Evolutionary conservation across 2,797 vertebrate genomes (phyloP).

Genomic region (Diceros bicornis): DNA sequence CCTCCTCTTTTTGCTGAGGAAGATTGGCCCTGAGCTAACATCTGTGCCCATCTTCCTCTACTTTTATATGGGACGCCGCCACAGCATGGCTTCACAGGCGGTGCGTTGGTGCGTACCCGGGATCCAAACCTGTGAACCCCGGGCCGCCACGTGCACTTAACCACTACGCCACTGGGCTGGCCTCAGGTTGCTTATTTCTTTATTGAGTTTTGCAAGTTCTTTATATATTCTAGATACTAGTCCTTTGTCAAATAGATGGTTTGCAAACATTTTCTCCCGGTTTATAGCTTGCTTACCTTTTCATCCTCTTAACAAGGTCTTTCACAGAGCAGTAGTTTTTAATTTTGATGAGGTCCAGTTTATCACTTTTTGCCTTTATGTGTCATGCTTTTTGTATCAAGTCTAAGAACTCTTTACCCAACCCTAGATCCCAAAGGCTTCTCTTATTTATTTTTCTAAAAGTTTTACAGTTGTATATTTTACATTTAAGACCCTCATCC

Average conservation of each 20-base stretch:
- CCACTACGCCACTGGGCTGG: too few species aligned
- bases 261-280: neutral
- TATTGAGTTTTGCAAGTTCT: neutral
- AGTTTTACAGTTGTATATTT: neutral
- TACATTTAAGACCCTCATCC: neutral
- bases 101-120: too few species aligned
- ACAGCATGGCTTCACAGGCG: too few species aligned
- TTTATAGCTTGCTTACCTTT: neutral
- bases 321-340: neutral
- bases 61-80: too few species aligned
- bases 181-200: neutral
- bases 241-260: neutral
- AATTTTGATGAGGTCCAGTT: neutral
- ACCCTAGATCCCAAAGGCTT: neutral
- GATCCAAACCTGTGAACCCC: too few species aligned
- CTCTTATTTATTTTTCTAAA: neutral
- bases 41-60: too few species aligned
- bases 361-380: neutral
- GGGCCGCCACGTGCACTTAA: too few species aligned
- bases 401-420: slow-evolving; percentile 27
- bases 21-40: too few species aligned
- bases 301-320: neutral
- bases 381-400: neutral
- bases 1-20: too few species aligned
- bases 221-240: neutral